These are phyloP conservation scores for Physella acuta DNA, from an alignment of 1,140 invertebrate species.

Conservation along the genomic window DNA sequence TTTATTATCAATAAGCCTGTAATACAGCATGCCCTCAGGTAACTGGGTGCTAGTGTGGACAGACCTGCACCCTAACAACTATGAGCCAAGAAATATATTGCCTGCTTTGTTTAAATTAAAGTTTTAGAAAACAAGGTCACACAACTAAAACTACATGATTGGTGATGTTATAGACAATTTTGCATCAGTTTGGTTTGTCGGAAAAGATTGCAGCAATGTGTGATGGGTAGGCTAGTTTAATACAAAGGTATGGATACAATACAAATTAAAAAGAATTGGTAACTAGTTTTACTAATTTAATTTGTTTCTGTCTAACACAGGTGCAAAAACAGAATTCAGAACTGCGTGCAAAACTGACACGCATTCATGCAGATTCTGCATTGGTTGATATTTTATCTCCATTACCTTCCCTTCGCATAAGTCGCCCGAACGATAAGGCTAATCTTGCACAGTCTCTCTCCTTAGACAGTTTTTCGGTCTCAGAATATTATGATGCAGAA, in stretches of 20 bases:
- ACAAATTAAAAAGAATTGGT: conserved; percentile 4
- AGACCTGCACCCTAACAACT: no score
- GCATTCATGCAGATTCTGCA: conserved; percentile 66
- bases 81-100: no score
- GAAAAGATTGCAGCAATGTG: no score
- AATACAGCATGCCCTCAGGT: no score
- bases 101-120: no score
- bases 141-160: no score
- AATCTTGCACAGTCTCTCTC: conserved; percentile 66
- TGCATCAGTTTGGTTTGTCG: background rate
- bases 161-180: background rate
- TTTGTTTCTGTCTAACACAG: conserved; percentile 29
- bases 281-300: background rate
- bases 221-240: no score
- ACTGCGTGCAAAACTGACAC: conserved; percentile 67
- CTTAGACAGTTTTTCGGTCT: conserved; percentile 75
- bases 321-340: conserved; percentile 76
- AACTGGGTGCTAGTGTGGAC: no score
- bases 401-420: conserved; percentile 22
- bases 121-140: no score
- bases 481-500: conserved; percentile 83
- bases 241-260: no score
- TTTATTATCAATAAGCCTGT: no score
- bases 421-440: conserved; percentile 9
- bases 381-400: conserved; percentile 26